A percentile compares a stretch with the other conserved stretches of the same genome.
phyloP scores from a whole-genome alignment of 2,113 vertebrate species.

The Cyphomyrus discorhynchus region DNA sequence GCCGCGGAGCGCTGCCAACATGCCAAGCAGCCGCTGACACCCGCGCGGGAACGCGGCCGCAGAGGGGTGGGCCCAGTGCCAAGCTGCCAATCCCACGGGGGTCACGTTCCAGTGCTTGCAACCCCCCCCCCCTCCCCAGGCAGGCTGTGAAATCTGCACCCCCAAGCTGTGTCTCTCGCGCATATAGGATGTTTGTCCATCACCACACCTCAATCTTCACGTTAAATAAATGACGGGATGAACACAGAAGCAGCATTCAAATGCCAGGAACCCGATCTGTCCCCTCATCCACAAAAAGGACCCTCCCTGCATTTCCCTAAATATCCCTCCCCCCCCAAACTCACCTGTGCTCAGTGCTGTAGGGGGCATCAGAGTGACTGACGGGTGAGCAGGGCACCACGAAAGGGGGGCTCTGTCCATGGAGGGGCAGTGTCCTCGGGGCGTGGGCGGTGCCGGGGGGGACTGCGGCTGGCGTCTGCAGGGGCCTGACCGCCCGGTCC shows the following conservation, averaged over 20 bases:
- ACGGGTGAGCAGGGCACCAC: constrained; percentile 73
- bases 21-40: constrained; percentile 24
- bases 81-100: constrained; percentile 32
- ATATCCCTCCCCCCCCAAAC: not conserved
- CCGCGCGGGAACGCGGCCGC: constrained; percentile 15
- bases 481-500: constrained; percentile 36
- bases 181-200: not conserved
- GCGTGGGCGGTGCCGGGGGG: constrained; percentile 37
- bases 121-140: not conserved
- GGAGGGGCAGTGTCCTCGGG: constrained; percentile 48
- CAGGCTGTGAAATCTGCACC: constrained; percentile 6
- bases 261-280: not conserved
- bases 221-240: not conserved
- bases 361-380: constrained; percentile 73
- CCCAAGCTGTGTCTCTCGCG: not conserved
- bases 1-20: constrained; percentile 18
- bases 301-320: not conserved
- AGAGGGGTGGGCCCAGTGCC: constrained; percentile 22
- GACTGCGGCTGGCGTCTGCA: constrained; percentile 45
- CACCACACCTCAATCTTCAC: not conserved
- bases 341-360: constrained; percentile 83
- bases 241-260: not conserved
- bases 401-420: constrained; percentile 68
- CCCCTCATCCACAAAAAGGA: not conserved
- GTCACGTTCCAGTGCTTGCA: constrained; percentile 24